Evolutionary conservation across 1,140 invertebrate genomes (phyloP).

Genomic region (Limonius californicus): DNA sequence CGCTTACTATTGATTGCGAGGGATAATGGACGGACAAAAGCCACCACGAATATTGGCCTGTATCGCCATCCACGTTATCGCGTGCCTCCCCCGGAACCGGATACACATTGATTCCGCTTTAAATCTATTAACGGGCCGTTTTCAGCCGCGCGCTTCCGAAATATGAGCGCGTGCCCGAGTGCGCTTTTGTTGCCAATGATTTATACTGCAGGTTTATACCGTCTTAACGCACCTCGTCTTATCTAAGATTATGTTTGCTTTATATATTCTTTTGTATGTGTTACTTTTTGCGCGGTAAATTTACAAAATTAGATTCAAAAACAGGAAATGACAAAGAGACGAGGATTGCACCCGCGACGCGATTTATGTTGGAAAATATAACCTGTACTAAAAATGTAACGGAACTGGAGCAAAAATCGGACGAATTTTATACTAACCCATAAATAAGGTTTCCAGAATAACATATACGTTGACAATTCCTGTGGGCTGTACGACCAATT

Average conservation of each 20-base stretch:
- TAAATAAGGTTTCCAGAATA: conserved; percentile 2
- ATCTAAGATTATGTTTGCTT: too few relatives aligned
- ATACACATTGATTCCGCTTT: conserved; percentile 22
- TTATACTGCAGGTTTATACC: conserved; percentile 10
- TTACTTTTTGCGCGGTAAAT: too few relatives aligned
- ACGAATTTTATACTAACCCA: neutral
- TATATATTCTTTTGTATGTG: too few relatives aligned
- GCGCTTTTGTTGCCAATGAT: conserved; percentile 10
- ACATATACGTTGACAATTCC: neutral
- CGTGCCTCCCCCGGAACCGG: conserved; percentile 15
- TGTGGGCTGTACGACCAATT: neutral
- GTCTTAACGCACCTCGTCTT: conserved; percentile 9
- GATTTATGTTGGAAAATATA: too few relatives aligned
- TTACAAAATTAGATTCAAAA: too few relatives aligned
- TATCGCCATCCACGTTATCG: conserved; percentile 10
- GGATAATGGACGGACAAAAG: conserved; percentile 5
- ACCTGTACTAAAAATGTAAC: too few relatives aligned
- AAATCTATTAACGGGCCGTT: conserved; percentile 23
- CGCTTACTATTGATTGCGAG: neutral
- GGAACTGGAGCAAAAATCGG: too few relatives aligned
- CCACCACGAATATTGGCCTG: conserved; percentile 1
- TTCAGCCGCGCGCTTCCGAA: conserved; percentile 13
- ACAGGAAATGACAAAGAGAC: too few relatives aligned
- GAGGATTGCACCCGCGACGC: too few relatives aligned
- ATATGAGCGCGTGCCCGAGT: conserved; percentile 15